Evolutionary conservation across 2,113 vertebrate genomes (phyloP).

Genomic region (Onychorhynchus coronatus): DNA sequence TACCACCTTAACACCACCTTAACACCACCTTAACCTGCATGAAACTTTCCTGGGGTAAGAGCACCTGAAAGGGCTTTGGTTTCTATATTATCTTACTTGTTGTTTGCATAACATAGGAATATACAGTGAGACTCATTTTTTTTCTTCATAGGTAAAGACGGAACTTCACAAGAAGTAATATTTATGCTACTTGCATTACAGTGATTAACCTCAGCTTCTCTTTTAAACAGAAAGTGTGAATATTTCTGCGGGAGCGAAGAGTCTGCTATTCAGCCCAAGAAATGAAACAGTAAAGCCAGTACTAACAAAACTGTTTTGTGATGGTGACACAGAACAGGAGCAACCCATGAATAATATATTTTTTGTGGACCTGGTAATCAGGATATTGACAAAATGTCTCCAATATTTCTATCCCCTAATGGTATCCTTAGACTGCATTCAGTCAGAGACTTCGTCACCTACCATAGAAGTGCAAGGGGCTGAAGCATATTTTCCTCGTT

Average conservation of each 20-base stretch:
- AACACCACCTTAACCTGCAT: not conserved
- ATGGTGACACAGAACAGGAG: not conserved
- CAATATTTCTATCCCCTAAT: not conserved
- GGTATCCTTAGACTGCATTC: not conserved
- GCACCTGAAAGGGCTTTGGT: not conserved
- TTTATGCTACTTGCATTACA: not conserved
- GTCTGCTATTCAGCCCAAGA: not conserved
- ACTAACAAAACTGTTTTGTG: not conserved
- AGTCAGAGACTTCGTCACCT: not conserved
- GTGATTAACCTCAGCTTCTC: not conserved
- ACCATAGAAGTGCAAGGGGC: not conserved
- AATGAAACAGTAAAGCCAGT: not conserved
- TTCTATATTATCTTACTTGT: not conserved
- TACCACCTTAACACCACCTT: not conserved
- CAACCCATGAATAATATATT: not conserved
- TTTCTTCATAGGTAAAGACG: not conserved
- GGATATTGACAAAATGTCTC: not conserved
- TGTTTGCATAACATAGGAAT: not conserved
- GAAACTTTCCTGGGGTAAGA: not conserved
- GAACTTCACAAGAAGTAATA: not conserved
- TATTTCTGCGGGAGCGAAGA: not conserved
- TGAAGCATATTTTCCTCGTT: not conserved
- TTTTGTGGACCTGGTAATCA: not conserved
- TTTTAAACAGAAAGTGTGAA: not conserved
- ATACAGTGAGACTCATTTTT: not conserved